Evolutionary conservation across 2,113 vertebrate species (phyloP).

Genomic region (Phyllostomus hastatus): DNA sequence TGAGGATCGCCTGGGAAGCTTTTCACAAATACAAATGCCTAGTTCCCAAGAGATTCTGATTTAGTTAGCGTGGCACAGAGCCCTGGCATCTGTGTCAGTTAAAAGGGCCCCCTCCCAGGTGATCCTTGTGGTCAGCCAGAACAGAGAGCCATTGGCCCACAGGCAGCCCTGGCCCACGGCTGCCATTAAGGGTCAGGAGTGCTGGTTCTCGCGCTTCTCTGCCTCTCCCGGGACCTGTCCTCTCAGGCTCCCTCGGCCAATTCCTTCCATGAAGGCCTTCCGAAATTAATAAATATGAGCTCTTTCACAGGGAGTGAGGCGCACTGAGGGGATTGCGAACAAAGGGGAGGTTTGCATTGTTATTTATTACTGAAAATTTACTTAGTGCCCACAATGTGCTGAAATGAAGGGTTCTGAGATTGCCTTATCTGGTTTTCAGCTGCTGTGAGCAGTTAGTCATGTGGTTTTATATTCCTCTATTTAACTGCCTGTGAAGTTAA

Average conservation of each 20-base stretch:
- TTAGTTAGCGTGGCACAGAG: neutral
- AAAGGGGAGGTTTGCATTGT: slow-evolving; percentile 20
- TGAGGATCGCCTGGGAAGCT: neutral
- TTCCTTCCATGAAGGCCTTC: neutral
- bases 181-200: neutral
- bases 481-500: slow-evolving; percentile 74
- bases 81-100: neutral
- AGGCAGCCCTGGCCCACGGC: neutral
- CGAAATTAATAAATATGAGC: neutral
- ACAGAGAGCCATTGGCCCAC: neutral
- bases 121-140: neutral
- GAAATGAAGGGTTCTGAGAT: slow-evolving; percentile 48
- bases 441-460: slow-evolving; percentile 47
- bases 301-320: neutral
- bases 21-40: neutral
- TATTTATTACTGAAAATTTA: slow-evolving; percentile 43
- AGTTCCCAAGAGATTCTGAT: neutral
- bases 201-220: neutral
- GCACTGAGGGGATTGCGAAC: neutral
- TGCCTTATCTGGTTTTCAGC: slow-evolving; percentile 36
- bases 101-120: neutral
- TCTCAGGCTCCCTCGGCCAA: neutral
- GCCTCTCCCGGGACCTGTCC: neutral
- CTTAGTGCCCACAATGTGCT: neutral
- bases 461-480: slow-evolving; percentile 41